Base-by-base conservation (phyloP, 2,113 vertebrate species). In the Sciurus niger region DNA sequence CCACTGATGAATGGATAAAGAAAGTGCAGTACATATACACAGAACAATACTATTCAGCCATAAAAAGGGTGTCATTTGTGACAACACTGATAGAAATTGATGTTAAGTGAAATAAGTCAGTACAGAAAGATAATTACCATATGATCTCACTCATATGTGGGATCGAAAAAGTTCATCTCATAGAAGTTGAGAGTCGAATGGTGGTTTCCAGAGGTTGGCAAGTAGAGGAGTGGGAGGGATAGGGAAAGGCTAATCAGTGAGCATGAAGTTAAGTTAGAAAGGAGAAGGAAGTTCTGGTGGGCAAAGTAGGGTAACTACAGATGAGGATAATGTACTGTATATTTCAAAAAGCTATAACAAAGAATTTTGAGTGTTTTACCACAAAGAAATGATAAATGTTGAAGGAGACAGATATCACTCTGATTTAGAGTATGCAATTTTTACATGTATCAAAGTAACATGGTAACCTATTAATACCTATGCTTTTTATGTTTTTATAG, bases 171-270 rank as follows among this genome's bases (percentile, higher is more conserved):
- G n/a, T 14, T 70, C 22, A 12, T 20, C 8, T 72, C 14, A 40
- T 55, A 34, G 1, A 70, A 6, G 6, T 43, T 17, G 28, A 77
- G 40, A 60, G 30, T 14, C 25, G 55, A 89, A 25, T 40, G 74
- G 53, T 3, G 43, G 13, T 16, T 34, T 16, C 32, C 18, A 3
- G 14, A n/a, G 30, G 8, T 32, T 6, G 32, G 40, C 34, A 9
- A 13, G 6, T 2, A 37, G 48, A 7, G 20, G 22, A 2, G 8
- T 12, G 3, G 9, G 6, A 10, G 14, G 16, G 67, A 5, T 7
- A 2, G 2, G 24, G 24, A 37, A 40, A 87, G 24, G 20, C 4
- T 30, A 48, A 70, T 22, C 32, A 17, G 18, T n/a, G 28, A 14
- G 84, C 10, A 13, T 60, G 18, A 10, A 18, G 48, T 37, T 40